Evolutionary conservation across 1,140 invertebrate species (phyloP).

Genomic region (Trichoplusia ni): DNA sequence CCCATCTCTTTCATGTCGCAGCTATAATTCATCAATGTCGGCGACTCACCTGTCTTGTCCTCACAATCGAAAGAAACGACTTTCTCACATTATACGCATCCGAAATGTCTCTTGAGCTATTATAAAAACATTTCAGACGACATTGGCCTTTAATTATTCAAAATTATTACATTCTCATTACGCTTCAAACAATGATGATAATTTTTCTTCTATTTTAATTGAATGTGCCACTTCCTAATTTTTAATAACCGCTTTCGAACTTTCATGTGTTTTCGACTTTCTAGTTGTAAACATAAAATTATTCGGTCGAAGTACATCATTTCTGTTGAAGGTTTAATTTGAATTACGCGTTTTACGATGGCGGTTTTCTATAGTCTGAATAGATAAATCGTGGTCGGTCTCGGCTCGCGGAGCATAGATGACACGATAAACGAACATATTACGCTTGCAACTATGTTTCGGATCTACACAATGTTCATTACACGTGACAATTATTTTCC

Average conservation of each 20-base stretch:
- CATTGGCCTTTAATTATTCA: conserved; percentile 64
- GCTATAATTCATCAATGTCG: conserved; percentile 55
- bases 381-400: conserved; percentile 4
- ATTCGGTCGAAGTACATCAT: conserved; percentile 42
- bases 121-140: conserved; percentile 65
- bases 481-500: too few relatives aligned
- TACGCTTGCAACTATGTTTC: conserved; percentile 20
- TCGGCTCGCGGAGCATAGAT: conserved; percentile 7
- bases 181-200: conserved; percentile 60
- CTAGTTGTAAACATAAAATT: conserved; percentile 68
- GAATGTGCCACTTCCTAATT: conserved; percentile 24
- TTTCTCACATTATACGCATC: conserved; percentile 64
- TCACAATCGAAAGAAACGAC: conserved; percentile 23
- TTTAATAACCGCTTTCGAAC: conserved; percentile 24
- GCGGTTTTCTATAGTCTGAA: conserved; percentile 20
- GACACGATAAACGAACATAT: conserved; percentile 14
- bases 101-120: conserved; percentile 45
- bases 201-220: conserved; percentile 25
- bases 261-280: conserved; percentile 50
- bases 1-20: conserved; percentile 28
- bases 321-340: conserved; percentile 27
- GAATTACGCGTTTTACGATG: conserved; percentile 21
- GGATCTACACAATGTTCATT: too few relatives aligned
- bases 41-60: conserved; percentile 14
- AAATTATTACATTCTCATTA: conserved; percentile 61